phyloP scores from a whole-genome alignment of 2,888 invertebrate species.

The Macrosoma leucophasiata region DNA sequence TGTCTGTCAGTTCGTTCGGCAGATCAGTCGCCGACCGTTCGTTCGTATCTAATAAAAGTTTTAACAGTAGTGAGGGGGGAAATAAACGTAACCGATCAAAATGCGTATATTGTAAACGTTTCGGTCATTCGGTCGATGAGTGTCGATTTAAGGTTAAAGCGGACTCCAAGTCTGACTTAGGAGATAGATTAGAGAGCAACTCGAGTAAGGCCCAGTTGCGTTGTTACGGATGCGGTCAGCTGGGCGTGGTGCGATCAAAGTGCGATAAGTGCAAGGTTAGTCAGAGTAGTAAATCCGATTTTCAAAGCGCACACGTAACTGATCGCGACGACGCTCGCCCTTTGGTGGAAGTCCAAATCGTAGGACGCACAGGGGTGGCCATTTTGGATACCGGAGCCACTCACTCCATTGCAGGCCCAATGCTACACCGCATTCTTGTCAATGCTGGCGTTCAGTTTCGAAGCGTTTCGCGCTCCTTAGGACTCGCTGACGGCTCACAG shows the following conservation, averaged over 20 bases:
- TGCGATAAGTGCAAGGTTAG: slow-evolving; percentile 5
- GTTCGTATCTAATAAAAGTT: no score
- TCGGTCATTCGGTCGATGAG: slow-evolving; percentile 1
- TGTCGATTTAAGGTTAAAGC: no score
- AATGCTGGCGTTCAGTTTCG: slow-evolving; percentile 3
- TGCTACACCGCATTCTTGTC: slow-evolving; percentile 5
- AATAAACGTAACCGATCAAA: no score
- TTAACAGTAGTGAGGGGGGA: no score
- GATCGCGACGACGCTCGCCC: not conserved
- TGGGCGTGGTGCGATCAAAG: slow-evolving; percentile 8
- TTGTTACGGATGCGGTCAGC: slow-evolving; percentile 10
- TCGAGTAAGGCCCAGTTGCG: not conserved
- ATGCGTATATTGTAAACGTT: slow-evolving; percentile 9
- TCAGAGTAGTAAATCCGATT: not conserved
- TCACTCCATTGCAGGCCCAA: slow-evolving; percentile 10
- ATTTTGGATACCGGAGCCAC: slow-evolving; percentile 16
- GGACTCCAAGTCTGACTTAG: no score
- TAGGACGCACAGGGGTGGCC: slow-evolving; percentile 7
- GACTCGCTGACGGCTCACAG: slow-evolving; percentile 12
- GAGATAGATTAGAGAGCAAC: not conserved
- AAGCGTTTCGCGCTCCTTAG: not conserved
- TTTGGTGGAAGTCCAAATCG: not conserved
- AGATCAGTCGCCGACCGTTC: no score
- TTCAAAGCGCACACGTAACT: not conserved
- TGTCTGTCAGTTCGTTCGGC: no score